Percentiles rank a stretch among this genome's conserved stretches.
Evolutionary conservation across 2,797 vertebrate species (phyloP).

Genomic region (Gymnodraco acuticeps): DNA sequence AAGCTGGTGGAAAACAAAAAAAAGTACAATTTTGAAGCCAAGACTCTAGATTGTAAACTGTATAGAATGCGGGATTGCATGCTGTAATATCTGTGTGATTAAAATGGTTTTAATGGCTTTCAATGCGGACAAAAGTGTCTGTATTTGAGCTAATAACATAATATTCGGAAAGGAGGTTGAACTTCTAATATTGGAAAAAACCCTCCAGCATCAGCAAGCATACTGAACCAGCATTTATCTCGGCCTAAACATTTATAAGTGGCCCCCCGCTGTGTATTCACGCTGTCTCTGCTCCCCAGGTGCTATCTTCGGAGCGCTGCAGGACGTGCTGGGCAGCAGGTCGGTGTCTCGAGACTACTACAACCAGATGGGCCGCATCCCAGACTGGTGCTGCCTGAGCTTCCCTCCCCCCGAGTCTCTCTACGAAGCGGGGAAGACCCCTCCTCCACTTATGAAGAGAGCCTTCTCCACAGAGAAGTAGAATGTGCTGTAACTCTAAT

Average conservation of each 20-base stretch:
- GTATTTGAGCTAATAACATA: too few relatives aligned
- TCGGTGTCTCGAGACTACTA: constrained; percentile 98
- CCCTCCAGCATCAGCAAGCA: neutral
- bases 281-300: constrained; percentile 76
- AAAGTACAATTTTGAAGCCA: too few relatives aligned
- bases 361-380: constrained; percentile 94
- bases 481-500: constrained; percentile 30
- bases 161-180: too few relatives aligned
- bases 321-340: constrained; percentile 96
- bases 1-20: too few relatives aligned
- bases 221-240: neutral
- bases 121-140: too few relatives aligned
- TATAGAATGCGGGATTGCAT: too few relatives aligned
- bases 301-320: constrained; percentile 95
- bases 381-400: constrained; percentile 96
- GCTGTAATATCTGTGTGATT: too few relatives aligned
- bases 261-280: neutral
- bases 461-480: constrained; percentile 98
- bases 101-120: too few relatives aligned
- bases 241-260: neutral
- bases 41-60: too few relatives aligned
- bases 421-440: constrained; percentile 92
- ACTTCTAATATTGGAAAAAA: neutral
- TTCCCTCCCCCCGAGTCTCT: constrained; percentile 93
- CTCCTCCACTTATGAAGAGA: constrained; percentile 94